Percentiles rank a stretch among this genome's conserved stretches.
phyloP scores from a whole-genome alignment of 2,888 invertebrate species.

The Mamestra brassicae region DNA sequence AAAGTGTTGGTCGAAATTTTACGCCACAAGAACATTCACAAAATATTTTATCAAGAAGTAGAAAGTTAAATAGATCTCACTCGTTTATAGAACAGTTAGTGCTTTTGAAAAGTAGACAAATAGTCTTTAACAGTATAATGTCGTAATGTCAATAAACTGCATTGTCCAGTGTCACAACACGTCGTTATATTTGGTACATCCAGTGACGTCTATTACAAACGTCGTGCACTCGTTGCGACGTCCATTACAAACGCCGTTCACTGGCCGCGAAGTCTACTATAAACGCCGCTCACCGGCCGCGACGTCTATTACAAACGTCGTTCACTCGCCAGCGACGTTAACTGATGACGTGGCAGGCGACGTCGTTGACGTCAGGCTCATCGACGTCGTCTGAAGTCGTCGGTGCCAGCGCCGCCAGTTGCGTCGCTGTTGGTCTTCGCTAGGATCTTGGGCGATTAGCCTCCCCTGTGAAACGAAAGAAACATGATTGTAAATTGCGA shows the following conservation, averaged over 20 bases:
- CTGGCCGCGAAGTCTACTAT: background rate
- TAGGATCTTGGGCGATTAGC: conserved; percentile 82
- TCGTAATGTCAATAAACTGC: conserved; percentile 45
- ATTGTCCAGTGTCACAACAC: conserved; percentile 52
- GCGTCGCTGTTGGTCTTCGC: conserved; percentile 84
- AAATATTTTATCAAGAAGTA: conserved; percentile 54
- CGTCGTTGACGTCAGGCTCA: conserved; percentile 65
- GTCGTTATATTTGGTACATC: conserved; percentile 4
- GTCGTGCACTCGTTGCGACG: conserved; percentile 44
- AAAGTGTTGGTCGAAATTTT: conserved; percentile 2
- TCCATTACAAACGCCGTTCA: conserved; percentile 19
- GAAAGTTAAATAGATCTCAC: conserved; percentile 54
- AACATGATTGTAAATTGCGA: background rate
- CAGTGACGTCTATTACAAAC: conserved; percentile 13
- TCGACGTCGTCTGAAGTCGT: conserved; percentile 70
- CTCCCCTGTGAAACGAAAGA: conserved; percentile 67
- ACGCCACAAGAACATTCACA: conserved; percentile 47
- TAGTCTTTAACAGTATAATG: conserved; percentile 40
- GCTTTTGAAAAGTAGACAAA: conserved; percentile 43
- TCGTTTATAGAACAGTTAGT: conserved; percentile 52
- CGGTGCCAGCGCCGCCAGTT: conserved; percentile 74
- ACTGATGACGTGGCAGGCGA: conserved; percentile 75
- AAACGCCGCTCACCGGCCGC: conserved; percentile 4
- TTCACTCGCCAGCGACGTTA: conserved; percentile 62
- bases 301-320: conserved; percentile 7